Evolutionary conservation across 2,888 invertebrate species (phyloP), one percentile per base, ranked within the genome.

Genomic region (Thera obeliscata): DNA sequence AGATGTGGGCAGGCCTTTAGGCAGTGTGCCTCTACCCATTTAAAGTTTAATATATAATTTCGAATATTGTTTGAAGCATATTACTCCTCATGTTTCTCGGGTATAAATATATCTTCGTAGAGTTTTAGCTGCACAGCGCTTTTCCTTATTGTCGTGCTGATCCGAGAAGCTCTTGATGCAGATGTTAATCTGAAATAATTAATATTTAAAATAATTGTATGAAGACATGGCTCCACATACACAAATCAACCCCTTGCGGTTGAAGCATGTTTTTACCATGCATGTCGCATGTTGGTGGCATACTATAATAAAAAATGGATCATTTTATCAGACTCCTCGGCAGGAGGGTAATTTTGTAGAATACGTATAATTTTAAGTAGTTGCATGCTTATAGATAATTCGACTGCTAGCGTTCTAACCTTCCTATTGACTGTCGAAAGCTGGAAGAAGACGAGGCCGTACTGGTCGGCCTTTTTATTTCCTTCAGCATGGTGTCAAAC

Each of bases 401-500:
- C 41, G 7, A 22, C 4, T 7, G 22, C 0, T n/a, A 50, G 12
- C 2, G 41, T 12, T 63, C 66, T 64, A 12, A 71, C 71, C 38
- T 71, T 46, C 41, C 57, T 8, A 46, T 6, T 11, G 68, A 64
- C 8, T 58, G 57, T 60, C 62, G 57, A 43, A 66, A 33, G 54
- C 67, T 70, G 1, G 66, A 50, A 6, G 65, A 11, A 2, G 74
- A 74, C 0, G 73, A 59, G 9, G 69, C 60, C 2, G 64, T 67
- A 9, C 69, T 69, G 33, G 33, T 9, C 2, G 57, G 49, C 7
- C 58, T 50, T 12, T 72, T 77, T 41, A 85, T 73, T 72, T 81
- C 80, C 35, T 73, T 80, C 52, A 95, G 80, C 86, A 94, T 89
- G 2, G 90, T 82, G 78, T 95, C 95, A 67, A 94, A 94, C 55